Evolutionary conservation across 2,888 invertebrate species (phyloP), one percentile per base, ranked within the genome.

Genomic region (Sphaerophoria rueppellii): DNA sequence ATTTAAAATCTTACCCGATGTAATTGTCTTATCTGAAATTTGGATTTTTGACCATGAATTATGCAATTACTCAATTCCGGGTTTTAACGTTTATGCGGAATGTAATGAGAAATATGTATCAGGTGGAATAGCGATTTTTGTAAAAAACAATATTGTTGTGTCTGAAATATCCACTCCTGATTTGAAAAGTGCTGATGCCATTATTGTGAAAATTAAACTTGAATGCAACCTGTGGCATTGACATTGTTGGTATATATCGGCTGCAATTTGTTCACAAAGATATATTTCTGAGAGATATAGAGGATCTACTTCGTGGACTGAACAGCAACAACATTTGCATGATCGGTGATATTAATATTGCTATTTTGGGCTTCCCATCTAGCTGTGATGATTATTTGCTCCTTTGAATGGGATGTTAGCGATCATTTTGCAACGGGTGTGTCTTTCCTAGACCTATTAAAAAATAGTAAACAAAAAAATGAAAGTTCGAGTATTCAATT

Each of bases 1-100:
- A 11, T 54, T 55, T 55, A 14, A 43, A 52, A 60, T 61, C 32
- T 55, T 55, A 34, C 55, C 55, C 12, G 55, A 55, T 34, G 34
- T 32, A 55, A 34, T 55, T 55, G 55, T 34, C 4, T 34, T 55
- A 12, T 34, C 55, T 34, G 12, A 55, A 55, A 55, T 34, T 34
- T 55, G 55, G 55, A 55, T 55, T 12, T 55, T 34, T 46, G n/a
- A 73, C 63, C 63, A 55, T 65, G 54, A 73, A 55, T 32, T 54
- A 11, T 14, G 16, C 1, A 12, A 34, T 12, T 55, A 55, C 55
- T 32, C 55, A 4, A 34, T 55, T 12, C 34, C 55, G 55, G 55
- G 55, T 11, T 55, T 12, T 55, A 52, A 52, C 24, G 4, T 52
- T 6, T 52, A 16, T 3, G 24, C 52, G 4, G 24, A 52, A 16